These are phyloP conservation scores for Tachysurus vachellii DNA, from an alignment of 2,113 vertebrate species.

Conservation along the genomic window DNA sequence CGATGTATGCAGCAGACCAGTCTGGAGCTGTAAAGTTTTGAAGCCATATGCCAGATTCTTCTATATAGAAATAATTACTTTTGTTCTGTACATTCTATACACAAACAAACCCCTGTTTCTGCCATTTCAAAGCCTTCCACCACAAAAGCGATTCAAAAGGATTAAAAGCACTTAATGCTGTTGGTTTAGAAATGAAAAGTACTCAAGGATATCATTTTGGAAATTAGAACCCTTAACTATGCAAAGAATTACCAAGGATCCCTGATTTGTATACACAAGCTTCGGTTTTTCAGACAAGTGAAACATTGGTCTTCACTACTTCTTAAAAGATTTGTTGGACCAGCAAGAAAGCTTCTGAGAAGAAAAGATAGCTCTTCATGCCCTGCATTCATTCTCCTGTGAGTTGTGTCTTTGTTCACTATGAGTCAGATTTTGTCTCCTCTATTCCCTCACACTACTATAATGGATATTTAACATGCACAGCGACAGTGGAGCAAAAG, in stretches of 20 bases:
- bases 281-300: not conserved
- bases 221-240: not conserved
- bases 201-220: not conserved
- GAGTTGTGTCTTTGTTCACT: not conserved
- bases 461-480: slow-evolving; percentile 10
- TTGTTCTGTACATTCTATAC: not conserved
- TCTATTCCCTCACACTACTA: not conserved
- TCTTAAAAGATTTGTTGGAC: slow-evolving; percentile 2
- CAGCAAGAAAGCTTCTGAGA: not conserved
- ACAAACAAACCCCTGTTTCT: not conserved
- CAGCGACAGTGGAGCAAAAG: not conserved
- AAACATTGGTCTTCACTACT: not conserved
- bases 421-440: not conserved
- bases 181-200: not conserved
- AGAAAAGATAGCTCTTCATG: slow-evolving; percentile 25
- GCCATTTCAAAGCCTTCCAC: not conserved
- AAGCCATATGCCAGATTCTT: not conserved
- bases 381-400: not conserved
- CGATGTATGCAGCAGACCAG: slow-evolving; percentile 13
- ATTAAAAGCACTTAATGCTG: not conserved
- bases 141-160: not conserved
- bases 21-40: not conserved
- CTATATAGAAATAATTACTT: not conserved
- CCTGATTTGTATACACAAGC: not conserved
- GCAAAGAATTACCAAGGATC: not conserved